A percentile compares a stretch with the other conserved stretches of the same genome.
These are phyloP conservation scores for Pseudorectes ferrugineus DNA, from an alignment of 2,113 vertebrate genomes.

Conservation along the genomic window DNA sequence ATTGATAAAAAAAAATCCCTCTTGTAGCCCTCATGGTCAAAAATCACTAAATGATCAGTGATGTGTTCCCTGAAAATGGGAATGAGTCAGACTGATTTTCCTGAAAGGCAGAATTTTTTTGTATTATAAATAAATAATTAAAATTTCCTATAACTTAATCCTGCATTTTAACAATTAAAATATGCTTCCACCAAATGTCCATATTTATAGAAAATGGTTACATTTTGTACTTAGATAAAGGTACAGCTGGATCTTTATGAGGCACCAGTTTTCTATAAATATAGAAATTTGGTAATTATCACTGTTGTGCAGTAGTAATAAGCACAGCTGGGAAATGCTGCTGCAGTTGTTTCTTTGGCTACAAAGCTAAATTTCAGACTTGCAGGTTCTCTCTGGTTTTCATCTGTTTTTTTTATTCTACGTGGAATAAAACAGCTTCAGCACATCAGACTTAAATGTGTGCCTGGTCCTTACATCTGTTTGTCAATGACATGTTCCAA, in stretches of 20 bases:
- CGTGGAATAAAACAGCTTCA: neutral
- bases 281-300: slow-evolving; percentile 30
- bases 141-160: neutral
- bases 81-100: neutral
- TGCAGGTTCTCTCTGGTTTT: neutral
- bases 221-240: neutral
- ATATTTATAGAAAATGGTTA: neutral
- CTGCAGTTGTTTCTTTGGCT: neutral
- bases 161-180: neutral
- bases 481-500: neutral
- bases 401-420: neutral
- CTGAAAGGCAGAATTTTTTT: neutral
- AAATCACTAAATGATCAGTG: neutral
- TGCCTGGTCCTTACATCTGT: neutral
- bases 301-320: neutral
- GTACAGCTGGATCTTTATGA: neutral
- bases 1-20: neutral
- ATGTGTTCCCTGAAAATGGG: neutral
- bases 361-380: neutral
- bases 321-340: slow-evolving; percentile 3
- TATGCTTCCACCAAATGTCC: neutral
- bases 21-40: neutral
- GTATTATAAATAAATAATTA: neutral
- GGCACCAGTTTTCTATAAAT: slow-evolving; percentile 39
- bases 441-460: neutral